These are phyloP conservation scores for Epicampocera succincta DNA, from an alignment of 2,888 invertebrate species.

Conservation along the genomic window DNA sequence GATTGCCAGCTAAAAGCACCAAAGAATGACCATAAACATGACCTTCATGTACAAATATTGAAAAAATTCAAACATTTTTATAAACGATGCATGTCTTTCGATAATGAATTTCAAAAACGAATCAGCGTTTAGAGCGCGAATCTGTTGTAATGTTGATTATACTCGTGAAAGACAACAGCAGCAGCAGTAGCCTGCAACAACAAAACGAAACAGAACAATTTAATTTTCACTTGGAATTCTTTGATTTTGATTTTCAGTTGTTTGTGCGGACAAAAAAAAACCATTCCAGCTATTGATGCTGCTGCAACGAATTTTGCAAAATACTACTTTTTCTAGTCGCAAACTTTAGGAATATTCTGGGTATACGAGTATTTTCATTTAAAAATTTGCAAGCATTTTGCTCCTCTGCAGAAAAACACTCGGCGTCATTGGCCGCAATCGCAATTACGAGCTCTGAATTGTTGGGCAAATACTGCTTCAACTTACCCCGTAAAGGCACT, in stretches of 20 bases:
- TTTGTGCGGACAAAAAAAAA: too few species aligned
- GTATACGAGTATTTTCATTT: too few species aligned
- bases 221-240: constrained; percentile 26
- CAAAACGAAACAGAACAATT: constrained; percentile 20
- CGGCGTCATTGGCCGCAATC: too few species aligned
- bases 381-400: too few species aligned
- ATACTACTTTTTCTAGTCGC: neutral
- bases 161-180: neutral
- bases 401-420: too few species aligned
- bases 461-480: too few species aligned
- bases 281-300: neutral
- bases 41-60: constrained; percentile 60
- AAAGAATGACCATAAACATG: constrained; percentile 53
- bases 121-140: neutral
- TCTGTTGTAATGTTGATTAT: constrained; percentile 7
- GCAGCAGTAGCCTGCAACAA: neutral
- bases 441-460: too few species aligned
- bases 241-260: neutral
- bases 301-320: neutral
- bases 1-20: constrained; percentile 5
- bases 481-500: too few species aligned
- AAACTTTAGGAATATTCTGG: too few species aligned
- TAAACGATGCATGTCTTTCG: constrained; percentile 52
- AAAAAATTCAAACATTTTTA: constrained; percentile 51
- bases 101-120: constrained; percentile 43